These are phyloP conservation scores for Megaceryle maxima DNA, from an alignment of 2,113 vertebrate genomes.

Conservation along the genomic window DNA sequence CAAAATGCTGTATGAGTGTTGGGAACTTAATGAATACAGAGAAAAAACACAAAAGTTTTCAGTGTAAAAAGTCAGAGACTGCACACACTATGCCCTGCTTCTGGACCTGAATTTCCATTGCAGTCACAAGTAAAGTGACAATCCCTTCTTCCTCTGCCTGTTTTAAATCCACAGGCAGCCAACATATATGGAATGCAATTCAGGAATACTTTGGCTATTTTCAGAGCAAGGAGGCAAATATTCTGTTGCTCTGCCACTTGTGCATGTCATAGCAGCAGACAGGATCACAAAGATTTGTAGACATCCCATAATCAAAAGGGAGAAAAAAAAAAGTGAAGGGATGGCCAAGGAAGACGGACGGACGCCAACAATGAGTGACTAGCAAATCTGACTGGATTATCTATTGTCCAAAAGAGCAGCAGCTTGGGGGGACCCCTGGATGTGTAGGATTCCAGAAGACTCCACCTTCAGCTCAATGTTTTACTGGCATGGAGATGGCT, in stretches of 20 bases:
- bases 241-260: neutral
- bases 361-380: neutral
- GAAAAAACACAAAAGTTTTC: neutral
- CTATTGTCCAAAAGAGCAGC: constrained; percentile 42
- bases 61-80: neutral
- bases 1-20: neutral
- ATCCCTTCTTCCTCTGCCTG: neutral
- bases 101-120: neutral
- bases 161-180: neutral
- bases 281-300: neutral
- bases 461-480: constrained; percentile 29
- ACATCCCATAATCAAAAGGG: neutral
- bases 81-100: neutral
- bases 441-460: constrained; percentile 29
- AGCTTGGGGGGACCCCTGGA: neutral
- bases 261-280: neutral
- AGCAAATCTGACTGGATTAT: constrained; percentile 3
- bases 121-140: neutral
- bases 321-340: neutral
- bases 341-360: constrained; percentile 10
- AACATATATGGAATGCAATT: neutral
- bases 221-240: constrained; percentile 20
- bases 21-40: neutral
- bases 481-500: constrained; percentile 60
- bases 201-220: constrained; percentile 48